Evolutionary conservation across 2,888 invertebrate species (phyloP), one percentile per base, ranked within the genome.

Genomic region (Thumatha senex): DNA sequence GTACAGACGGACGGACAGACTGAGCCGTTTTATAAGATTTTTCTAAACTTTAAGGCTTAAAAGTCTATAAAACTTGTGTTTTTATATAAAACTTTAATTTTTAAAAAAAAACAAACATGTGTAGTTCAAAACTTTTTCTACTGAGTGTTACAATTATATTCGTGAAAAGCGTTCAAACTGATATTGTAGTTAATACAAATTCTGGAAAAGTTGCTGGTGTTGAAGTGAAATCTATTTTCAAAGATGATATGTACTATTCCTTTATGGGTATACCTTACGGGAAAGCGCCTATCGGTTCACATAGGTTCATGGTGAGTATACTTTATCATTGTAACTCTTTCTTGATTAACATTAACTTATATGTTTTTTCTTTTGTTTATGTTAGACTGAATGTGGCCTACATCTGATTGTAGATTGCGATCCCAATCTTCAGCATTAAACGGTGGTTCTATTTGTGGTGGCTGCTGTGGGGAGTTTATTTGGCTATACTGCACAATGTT

Each of bases 221-320:
- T 7, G 72, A 82, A 78, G 78, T 89, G 1, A 54, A 66, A 1
- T 91, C 91, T 8, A 80, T 90, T 46, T 60, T 90, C 39, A 60
- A 76, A 47, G 67, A 82, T 81, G 85, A 88, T 50, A 85, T 78
- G 49, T 91, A 79, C 74, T 89, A 78, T 53, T 86, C 91, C 1
- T 92, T 92, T 70, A 74, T 88, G 69, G 86, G 92, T 0, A 90
- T 92, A 51, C 92, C 92, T 1, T 92, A 89, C 54, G 92, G 80
- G 0, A 70, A 80, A 58, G 79, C 91, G 11, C 90, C 92, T 0
- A 56, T 86, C 30, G 87, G 76, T 12, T 70, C 79, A 31, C 62
- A 89, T 1, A 76, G 91, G 55, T 91, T 90, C 68, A 82, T 78
- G 86, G 92, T 92, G 70, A 82, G 83, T 52, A 38, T 31, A 30